Base-by-base conservation (phyloP, 1,140 invertebrate genomes). In the Aphelinus certus region DNA sequence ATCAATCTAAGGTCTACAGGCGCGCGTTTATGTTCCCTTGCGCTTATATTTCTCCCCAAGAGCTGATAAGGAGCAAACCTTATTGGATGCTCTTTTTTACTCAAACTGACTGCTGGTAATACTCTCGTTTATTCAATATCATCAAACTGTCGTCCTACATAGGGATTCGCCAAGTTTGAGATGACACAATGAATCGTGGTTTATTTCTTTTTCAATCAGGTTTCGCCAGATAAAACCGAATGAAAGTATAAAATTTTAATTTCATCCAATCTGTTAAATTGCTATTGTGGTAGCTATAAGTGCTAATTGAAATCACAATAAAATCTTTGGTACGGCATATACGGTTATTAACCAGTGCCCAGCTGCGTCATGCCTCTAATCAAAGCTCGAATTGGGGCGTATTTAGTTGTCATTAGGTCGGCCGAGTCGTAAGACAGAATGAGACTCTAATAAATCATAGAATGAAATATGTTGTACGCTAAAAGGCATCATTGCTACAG, bases 1-100 rank as follows among this genome's bases (percentile, higher is more conserved):
- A 85, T 86, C 83, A 84, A 86, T 85, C 84, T 85, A 82, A 81
- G 69, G 79, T 80, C 78, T 65, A 43, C 78, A 77, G 77, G 73
- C 69, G 62, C 64, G 71, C 76, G 60, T 69, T 74, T 71, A 77
- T 76, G 71, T 73, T 76, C 64, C 71, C 72, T 61, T 73, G 71
- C 56, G 72, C 77, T 76, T 66, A 73, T 68, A 60, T 61, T 76
- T 76, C 76, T 77, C 75, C 72, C 71, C 49, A 72, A 63, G 58
- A 53, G 10, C 58, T 71, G 69, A 76, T 71, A 76, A 76, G 64
- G 49, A 72, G 64, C 42, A 64, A 72, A 71, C 43, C 63, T 66
- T 61, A 71, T 61, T 63, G 46, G 62, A 75, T 68, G 45, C 46
- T 68, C 2, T 63, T 64, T 63, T 55, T 62, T 67, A 7, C 42